These are phyloP conservation scores for Drosophila mulleri DNA, from an alignment of 2,888 invertebrate species.

Conservation along the genomic window DNA sequence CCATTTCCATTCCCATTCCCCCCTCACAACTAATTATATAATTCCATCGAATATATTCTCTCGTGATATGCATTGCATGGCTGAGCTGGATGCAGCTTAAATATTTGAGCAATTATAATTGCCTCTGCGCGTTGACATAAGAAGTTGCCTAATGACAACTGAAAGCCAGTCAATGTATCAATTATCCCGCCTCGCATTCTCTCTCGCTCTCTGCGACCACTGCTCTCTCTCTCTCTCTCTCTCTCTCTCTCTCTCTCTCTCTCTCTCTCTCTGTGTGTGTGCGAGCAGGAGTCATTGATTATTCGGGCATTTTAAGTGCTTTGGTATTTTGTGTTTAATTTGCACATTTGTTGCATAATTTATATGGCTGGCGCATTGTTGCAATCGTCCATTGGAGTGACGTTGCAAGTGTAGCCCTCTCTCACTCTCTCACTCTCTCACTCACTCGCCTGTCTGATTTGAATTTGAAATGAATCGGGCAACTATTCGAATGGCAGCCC, in stretches of 20 bases:
- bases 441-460: slow-evolving; percentile 45
- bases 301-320: slow-evolving; percentile 75
- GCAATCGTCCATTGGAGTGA: slow-evolving; percentile 17
- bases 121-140: slow-evolving; percentile 40
- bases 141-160: slow-evolving; percentile 34
- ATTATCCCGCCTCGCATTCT: slow-evolving; percentile 1
- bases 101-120: slow-evolving; percentile 68
- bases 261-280: too few relatives aligned
- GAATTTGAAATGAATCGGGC: slow-evolving; percentile 61
- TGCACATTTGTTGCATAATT: slow-evolving; percentile 78
- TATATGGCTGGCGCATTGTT: slow-evolving; percentile 54
- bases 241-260: too few relatives aligned
- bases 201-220: background rate
- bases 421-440: background rate
- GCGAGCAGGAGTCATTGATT: slow-evolving; percentile 55
- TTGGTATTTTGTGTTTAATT: slow-evolving; percentile 78
- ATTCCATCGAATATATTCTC: background rate
- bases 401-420: background rate
- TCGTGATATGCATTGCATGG: background rate
- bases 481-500: background rate
- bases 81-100: slow-evolving; percentile 37
- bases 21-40: background rate
- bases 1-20: background rate
- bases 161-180: slow-evolving; percentile 2
- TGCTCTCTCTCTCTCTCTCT: too few relatives aligned